Conservation (phyloP, 2,113 vertebrate species). For the Platycercus adscitus region DNA sequence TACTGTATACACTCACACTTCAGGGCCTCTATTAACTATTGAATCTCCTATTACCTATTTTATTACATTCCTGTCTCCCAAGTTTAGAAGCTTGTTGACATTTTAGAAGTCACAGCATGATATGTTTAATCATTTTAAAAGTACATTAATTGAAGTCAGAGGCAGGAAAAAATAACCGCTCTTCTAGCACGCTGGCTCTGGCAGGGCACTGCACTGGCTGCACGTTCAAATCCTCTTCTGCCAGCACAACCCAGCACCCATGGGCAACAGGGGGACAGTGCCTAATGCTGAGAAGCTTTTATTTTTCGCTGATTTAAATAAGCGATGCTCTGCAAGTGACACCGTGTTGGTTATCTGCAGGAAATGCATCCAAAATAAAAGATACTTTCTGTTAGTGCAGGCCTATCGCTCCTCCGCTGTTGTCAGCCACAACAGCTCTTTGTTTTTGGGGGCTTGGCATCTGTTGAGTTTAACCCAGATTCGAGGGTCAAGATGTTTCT, state of each 20-base stretch:
- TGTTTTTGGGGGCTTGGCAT: constrained; percentile 56
- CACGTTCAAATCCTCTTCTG: background rate
- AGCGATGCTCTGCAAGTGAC: background rate
- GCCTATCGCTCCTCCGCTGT: background rate
- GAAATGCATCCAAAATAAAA: constrained; percentile 12
- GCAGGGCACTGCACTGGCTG: constrained; percentile 4
- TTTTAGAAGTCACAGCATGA: constrained; percentile 81
- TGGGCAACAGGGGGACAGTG: background rate
- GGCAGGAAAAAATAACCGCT: constrained; percentile 50
- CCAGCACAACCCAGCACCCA: background rate
- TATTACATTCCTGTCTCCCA: constrained; percentile 77
- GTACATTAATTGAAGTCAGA: constrained; percentile 77
- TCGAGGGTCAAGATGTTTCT: constrained; percentile 66
- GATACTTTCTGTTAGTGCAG: constrained; percentile 30
- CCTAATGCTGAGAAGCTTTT: background rate
- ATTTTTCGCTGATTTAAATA: background rate
- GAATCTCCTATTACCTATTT: constrained; percentile 83
- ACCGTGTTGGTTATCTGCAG: background rate
- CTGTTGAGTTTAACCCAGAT: constrained; percentile 71
- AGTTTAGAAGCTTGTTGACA: constrained; percentile 81
- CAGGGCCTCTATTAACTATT: constrained; percentile 81
- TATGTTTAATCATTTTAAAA: constrained; percentile 81
- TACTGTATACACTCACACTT: constrained; percentile 84
- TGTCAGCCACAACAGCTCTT: constrained; percentile 52
- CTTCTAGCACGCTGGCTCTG: constrained; percentile 38